Evolutionary conservation across 1,140 invertebrate genomes (phyloP).

Genomic region (Thalassaphorura encarpata): DNA sequence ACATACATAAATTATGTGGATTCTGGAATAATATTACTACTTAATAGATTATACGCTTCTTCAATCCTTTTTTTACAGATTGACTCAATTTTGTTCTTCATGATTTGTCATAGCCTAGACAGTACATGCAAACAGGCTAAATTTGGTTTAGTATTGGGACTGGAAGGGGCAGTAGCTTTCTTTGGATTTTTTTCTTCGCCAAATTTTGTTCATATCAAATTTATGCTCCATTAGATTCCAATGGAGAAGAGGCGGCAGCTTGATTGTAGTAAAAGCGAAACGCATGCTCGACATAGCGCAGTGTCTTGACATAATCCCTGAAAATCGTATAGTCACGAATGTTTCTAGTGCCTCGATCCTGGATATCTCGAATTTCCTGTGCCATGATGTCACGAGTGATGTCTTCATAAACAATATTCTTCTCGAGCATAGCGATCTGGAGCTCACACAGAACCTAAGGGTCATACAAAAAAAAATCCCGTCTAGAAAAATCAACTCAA

Average conservation of each 20-base stretch:
- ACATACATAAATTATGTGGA: no score
- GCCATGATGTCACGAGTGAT: conserved; percentile 49
- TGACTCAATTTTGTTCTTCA: no score
- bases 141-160: no score
- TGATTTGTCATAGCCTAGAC: no score
- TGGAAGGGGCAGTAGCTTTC: conserved; percentile 7
- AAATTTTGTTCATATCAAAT: background rate
- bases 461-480: no score
- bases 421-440: conserved; percentile 47
- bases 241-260: background rate
- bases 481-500: no score
- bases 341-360: conserved; percentile 40
- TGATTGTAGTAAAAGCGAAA: conserved; percentile 36
- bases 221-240: background rate
- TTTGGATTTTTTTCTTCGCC: background rate
- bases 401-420: conserved; percentile 42
- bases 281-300: conserved; percentile 49
- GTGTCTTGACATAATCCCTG: conserved; percentile 52
- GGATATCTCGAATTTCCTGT: conserved; percentile 40
- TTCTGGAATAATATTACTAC: no score
- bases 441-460: conserved; percentile 48
- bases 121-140: no score
- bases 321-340: conserved; percentile 55
- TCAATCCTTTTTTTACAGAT: no score
- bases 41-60: no score